phyloP scores from a whole-genome alignment of 2,113 vertebrate genomes.

The Bufo bufo region DNA sequence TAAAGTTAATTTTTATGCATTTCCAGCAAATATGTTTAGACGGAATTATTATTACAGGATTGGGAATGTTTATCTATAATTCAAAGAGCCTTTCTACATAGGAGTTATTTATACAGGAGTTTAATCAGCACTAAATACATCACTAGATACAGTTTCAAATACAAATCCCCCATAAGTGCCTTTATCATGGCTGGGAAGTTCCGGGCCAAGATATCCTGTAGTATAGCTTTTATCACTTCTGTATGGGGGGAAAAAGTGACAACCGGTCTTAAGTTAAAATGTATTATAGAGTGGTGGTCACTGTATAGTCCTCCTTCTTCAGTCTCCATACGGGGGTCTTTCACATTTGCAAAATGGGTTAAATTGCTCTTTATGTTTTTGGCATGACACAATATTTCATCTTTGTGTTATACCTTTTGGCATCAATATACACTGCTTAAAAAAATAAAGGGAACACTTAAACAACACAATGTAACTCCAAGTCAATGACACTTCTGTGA shows the following conservation, averaged over 20 bases:
- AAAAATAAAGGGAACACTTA: too few species aligned
- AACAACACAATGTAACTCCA: too few species aligned
- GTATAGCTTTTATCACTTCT: background rate
- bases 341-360: background rate
- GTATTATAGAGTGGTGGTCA: background rate
- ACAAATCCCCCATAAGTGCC: background rate
- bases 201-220: background rate
- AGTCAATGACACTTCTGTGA: too few species aligned
- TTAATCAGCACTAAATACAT: background rate
- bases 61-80: background rate
- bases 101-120: background rate
- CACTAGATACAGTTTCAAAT: background rate
- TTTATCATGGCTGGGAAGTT: background rate
- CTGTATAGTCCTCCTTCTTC: background rate
- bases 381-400: background rate
- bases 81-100: background rate
- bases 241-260: background rate
- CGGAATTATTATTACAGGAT: background rate
- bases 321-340: background rate
- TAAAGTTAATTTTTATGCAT: constrained; percentile 8
- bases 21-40: background rate
- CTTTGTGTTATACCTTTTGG: background rate
- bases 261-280: background rate
- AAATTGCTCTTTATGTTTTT: background rate
- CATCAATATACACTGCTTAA: too few species aligned